phyloP scores from a whole-genome alignment of 2,113 vertebrate genomes.

The Phalacrocorax brasilianus region DNA sequence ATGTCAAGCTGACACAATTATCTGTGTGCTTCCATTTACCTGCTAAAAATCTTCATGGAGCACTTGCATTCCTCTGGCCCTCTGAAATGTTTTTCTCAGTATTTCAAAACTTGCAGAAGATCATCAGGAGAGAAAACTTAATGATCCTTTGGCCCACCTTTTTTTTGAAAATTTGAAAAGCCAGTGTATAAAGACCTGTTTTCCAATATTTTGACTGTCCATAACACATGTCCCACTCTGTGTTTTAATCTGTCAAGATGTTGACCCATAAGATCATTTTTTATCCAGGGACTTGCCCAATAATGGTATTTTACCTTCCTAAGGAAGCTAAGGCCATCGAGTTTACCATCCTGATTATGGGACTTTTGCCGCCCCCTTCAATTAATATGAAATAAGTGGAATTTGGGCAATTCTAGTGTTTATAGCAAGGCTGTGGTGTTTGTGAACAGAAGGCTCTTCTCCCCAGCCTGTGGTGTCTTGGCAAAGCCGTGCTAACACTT shows the following conservation, averaged over 20 bases:
- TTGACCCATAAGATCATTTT: neutral
- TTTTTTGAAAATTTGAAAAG: neutral
- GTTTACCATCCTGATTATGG: neutral
- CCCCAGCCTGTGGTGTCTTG: neutral
- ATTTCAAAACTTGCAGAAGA: neutral
- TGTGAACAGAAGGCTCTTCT: neutral
- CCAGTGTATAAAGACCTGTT: neutral
- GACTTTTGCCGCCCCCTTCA: neutral
- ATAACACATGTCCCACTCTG: neutral
- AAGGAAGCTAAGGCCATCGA: neutral
- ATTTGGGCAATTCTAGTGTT: neutral
- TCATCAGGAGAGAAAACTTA: neutral
- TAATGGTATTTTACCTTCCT: neutral
- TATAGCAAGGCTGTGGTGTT: neutral
- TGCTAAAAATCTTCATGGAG: neutral
- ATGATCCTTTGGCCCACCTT: neutral
- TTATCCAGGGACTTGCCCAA: neutral
- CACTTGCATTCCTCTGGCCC: neutral
- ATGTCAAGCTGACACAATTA: neutral
- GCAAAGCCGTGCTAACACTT: neutral
- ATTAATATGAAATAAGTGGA: neutral
- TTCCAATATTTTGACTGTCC: neutral
- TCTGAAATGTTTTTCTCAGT: neutral
- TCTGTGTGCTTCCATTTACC: neutral
- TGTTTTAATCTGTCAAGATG: neutral